Conservation (phyloP, 1,140 invertebrate genomes). For the Aporrectodea caliginosa region DNA sequence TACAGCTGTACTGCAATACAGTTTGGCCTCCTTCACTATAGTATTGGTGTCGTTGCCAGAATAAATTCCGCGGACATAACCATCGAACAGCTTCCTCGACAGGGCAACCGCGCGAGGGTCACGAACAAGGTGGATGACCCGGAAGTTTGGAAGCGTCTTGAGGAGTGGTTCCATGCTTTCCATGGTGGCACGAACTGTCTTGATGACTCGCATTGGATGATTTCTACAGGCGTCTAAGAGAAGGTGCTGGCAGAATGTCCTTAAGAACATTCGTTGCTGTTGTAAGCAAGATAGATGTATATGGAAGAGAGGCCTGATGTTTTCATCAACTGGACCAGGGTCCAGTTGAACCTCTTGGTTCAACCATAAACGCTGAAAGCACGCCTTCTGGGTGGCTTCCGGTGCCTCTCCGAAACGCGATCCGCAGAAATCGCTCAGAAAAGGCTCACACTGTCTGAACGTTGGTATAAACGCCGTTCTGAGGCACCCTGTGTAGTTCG, state of each 20-base stretch:
- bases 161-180: background rate
- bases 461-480: background rate
- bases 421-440: background rate
- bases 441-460: background rate
- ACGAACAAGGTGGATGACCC: background rate
- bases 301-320: too few species aligned
- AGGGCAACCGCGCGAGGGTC: conserved; percentile 3
- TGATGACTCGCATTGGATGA: background rate
- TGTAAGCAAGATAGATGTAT: background rate
- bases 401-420: background rate
- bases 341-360: background rate
- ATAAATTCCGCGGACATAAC: background rate
- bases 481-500: background rate
- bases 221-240: background rate
- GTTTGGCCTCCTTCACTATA: background rate
- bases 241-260: background rate
- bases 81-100: background rate
- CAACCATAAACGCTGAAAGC: background rate
- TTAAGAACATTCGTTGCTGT: background rate
- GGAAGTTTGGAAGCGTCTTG: background rate
- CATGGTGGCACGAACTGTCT: conserved; percentile 3
- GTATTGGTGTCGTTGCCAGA: background rate
- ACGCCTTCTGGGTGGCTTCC: background rate
- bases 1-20: background rate
- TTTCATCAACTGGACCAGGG: background rate